These are phyloP conservation scores for Phalacrocorax brasilianus DNA, from an alignment of 2,113 vertebrate genomes.

Conservation along the genomic window DNA sequence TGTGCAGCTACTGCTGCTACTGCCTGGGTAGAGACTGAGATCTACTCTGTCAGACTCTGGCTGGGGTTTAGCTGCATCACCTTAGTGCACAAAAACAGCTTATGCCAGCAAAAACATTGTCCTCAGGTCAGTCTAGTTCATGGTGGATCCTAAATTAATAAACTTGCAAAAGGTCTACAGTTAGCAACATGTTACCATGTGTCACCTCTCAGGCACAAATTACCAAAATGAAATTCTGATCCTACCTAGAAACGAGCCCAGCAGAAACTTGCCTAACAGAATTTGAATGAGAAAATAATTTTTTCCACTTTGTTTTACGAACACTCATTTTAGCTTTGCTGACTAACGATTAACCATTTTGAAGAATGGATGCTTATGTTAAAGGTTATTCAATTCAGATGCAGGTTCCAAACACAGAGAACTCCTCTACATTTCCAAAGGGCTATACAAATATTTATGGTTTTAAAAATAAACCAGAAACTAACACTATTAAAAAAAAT, in stretches of 20 bases:
- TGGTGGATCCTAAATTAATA: background rate
- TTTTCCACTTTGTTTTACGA: background rate
- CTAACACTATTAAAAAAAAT: background rate
- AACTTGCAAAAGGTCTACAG: background rate
- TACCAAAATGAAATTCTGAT: background rate
- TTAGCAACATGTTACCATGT: background rate
- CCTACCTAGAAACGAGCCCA: background rate
- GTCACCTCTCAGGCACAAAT: background rate
- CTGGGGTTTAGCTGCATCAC: background rate
- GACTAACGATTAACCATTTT: background rate
- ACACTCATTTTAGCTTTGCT: background rate
- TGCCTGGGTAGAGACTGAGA: background rate
- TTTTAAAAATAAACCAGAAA: conserved; percentile 5
- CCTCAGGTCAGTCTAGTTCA: background rate
- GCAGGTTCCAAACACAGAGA: background rate
- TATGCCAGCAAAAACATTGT: background rate
- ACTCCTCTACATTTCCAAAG: background rate
- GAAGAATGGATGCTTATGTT: background rate
- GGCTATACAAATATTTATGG: background rate
- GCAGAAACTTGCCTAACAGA: background rate
- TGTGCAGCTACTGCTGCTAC: background rate
- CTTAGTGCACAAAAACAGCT: background rate
- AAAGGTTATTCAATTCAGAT: background rate
- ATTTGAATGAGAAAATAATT: background rate
- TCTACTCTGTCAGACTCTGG: background rate